Evolutionary conservation across 2,797 vertebrate genomes (phyloP).

Genomic region (Hybognathus amarus): DNA sequence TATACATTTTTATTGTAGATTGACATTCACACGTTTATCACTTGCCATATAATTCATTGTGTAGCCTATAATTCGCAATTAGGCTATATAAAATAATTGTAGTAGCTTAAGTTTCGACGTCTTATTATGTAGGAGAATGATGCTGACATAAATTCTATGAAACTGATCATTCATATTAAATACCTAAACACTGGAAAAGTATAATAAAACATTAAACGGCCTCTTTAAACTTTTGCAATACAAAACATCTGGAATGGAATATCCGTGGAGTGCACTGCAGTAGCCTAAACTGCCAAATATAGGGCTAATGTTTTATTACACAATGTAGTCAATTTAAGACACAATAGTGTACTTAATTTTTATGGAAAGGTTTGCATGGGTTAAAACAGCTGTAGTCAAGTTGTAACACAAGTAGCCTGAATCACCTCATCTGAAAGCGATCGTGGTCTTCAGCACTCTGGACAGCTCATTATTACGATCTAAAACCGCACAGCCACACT

Average conservation of each 20-base stretch:
- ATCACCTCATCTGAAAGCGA: conserved; percentile 8
- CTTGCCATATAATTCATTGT: background rate
- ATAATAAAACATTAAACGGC: background rate
- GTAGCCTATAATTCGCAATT: background rate
- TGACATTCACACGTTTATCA: background rate
- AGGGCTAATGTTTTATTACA: background rate
- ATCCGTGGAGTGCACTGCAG: background rate
- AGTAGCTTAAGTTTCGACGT: background rate
- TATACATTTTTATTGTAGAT: background rate
- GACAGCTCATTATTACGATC: conserved; percentile 59
- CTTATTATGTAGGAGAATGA: background rate
- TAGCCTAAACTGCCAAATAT: too few relatives aligned
- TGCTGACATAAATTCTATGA: background rate
- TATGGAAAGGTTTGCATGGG: background rate
- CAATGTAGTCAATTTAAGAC: background rate
- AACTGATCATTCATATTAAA: background rate
- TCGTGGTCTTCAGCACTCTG: conserved; percentile 64
- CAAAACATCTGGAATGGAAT: background rate
- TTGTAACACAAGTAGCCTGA: background rate
- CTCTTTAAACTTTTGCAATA: background rate
- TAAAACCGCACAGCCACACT: background rate
- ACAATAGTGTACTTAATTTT: background rate
- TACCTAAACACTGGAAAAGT: background rate
- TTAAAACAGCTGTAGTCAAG: background rate
- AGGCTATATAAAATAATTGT: background rate